phyloP scores from a whole-genome alignment of 2,113 vertebrate genomes.

The Aspidoscelis tigris region DNA sequence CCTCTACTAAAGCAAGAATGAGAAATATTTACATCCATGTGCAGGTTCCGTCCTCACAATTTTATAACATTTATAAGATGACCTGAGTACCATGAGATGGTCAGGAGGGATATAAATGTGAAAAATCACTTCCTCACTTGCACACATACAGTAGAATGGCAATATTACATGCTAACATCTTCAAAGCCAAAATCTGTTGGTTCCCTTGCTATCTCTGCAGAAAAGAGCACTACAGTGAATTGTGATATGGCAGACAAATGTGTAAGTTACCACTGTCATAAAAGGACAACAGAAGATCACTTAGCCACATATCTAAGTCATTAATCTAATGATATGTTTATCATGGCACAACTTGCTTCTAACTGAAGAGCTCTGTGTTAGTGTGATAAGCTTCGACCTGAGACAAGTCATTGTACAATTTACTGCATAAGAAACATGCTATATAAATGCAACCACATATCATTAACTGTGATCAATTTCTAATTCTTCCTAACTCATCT shows the following conservation, averaged over 20 bases:
- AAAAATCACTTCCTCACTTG: too few relatives aligned
- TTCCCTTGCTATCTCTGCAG: neutral
- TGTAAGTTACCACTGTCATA: neutral
- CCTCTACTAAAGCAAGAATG: too few relatives aligned
- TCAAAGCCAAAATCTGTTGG: neutral
- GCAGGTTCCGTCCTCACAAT: too few relatives aligned
- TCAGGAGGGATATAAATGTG: too few relatives aligned
- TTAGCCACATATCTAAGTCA: too few relatives aligned
- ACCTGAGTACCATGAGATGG: too few relatives aligned
- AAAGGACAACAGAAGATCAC: neutral
- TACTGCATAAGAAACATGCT: slow-evolving; percentile 12
- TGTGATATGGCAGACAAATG: neutral
- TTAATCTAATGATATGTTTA: neutral
- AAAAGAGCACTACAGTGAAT: neutral
- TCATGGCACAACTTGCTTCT: neutral
- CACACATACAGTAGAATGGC: neutral
- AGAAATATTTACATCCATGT: too few relatives aligned
- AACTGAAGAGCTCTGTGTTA: neutral
- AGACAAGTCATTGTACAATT: neutral
- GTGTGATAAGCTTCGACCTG: neutral
- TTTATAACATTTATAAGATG: too few relatives aligned
- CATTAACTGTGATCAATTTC: slow-evolving; percentile 21
- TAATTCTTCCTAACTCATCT: slow-evolving; percentile 13
- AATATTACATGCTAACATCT: neutral
- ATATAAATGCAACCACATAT: neutral